These are phyloP conservation scores for Drosophila stalkeri DNA, from an alignment of 2,888 invertebrate species.

Conservation along the genomic window DNA sequence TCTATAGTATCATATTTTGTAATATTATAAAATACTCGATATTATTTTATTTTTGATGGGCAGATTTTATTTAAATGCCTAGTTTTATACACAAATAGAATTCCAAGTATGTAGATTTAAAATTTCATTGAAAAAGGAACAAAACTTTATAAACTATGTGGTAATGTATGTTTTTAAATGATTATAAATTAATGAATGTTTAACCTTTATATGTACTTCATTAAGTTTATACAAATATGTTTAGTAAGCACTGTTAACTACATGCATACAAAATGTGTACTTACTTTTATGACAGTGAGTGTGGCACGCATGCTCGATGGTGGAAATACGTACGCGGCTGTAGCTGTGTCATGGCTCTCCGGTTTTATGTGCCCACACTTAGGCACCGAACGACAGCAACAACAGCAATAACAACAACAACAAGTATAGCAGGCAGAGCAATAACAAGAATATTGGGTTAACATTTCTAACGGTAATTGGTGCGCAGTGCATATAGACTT, in stretches of 20 bases:
- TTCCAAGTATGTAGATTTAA: too few species aligned
- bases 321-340: conserved; percentile 20
- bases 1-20: too few species aligned
- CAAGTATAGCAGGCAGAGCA: conserved; percentile 35
- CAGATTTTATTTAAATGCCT: too few species aligned
- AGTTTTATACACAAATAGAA: too few species aligned
- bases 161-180: too few species aligned
- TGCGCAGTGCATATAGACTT: conserved; percentile 52
- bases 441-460: conserved; percentile 59
- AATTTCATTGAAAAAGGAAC: too few species aligned
- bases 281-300: conserved; percentile 13
- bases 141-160: too few species aligned
- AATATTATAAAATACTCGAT: too few species aligned
- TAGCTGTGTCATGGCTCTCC: conserved; percentile 27
- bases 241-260: neutral
- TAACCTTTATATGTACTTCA: too few species aligned
- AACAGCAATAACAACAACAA: conserved; percentile 9
- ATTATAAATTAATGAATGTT: too few species aligned
- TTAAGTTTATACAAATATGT: neutral
- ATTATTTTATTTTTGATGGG: too few species aligned
- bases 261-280: neutral
- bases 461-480: conserved; percentile 59
- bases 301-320: conserved; percentile 27
- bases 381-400: conserved; percentile 9
- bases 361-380: conserved; percentile 38